These are phyloP conservation scores for Schizopygopsis malacanthus DNA, from an alignment of 2,797 vertebrate genomes.

Conservation along the genomic window DNA sequence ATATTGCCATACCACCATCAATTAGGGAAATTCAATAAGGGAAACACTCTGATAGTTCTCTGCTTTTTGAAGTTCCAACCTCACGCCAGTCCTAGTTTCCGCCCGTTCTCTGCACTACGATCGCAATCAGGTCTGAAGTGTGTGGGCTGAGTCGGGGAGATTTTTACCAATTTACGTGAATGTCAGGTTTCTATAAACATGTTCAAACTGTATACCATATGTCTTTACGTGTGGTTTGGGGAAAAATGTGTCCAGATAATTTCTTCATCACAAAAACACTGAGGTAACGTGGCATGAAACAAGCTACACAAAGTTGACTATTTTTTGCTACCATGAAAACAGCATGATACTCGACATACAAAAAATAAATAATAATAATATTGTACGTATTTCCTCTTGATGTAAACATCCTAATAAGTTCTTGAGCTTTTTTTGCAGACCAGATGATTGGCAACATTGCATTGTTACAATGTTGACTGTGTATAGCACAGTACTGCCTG, in stretches of 20 bases:
- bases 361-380: background rate
- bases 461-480: background rate
- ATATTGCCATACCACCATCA: constrained; percentile 46
- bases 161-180: constrained; percentile 70
- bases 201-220: constrained; percentile 69
- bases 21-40: constrained; percentile 35
- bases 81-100: constrained; percentile 71
- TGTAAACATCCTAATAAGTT: background rate
- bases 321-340: constrained; percentile 49
- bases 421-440: background rate
- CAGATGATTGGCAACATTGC: background rate
- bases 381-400: constrained; percentile 26
- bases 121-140: constrained; percentile 65
- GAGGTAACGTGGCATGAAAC: constrained; percentile 64
- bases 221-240: constrained; percentile 66
- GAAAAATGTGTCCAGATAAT: constrained; percentile 63
- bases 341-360: constrained; percentile 35
- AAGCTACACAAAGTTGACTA: constrained; percentile 28
- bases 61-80: constrained; percentile 55
- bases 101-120: constrained; percentile 64
- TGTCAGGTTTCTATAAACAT: constrained; percentile 78
- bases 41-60: constrained; percentile 59
- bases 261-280: constrained; percentile 64
- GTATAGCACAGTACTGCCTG: background rate
- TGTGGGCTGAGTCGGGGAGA: constrained; percentile 58